These are phyloP conservation scores for Sebastes variabilis DNA, from an alignment of 2,797 vertebrate species.

Conservation along the genomic window DNA sequence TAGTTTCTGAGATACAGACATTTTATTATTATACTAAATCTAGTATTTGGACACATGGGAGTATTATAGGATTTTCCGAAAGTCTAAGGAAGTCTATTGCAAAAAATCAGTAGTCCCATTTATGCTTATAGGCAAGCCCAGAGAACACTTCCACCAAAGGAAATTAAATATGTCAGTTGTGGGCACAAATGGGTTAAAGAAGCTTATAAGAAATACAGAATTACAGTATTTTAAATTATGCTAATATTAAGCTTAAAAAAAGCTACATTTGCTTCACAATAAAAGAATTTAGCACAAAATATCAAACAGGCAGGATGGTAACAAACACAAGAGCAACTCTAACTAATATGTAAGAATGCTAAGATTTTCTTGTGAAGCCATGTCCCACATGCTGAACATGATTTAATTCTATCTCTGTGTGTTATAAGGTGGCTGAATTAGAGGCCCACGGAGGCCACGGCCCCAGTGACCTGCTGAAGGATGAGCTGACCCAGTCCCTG, in stretches of 20 bases:
- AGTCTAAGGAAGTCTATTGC: no score
- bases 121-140: no score
- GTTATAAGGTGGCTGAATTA: slow-evolving; percentile 88
- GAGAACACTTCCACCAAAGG: no score
- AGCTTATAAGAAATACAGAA: not conserved
- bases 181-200: not conserved
- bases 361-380: not conserved
- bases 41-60: no score
- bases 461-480: slow-evolving; percentile 84
- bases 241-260: not conserved
- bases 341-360: not conserved
- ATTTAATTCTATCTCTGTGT: not conserved
- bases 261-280: not conserved
- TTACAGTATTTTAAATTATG: not conserved
- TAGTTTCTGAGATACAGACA: no score
- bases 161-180: no score
- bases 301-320: not conserved
- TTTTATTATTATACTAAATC: fast-evolving
- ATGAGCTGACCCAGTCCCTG: slow-evolving; percentile 87
- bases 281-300: not conserved
- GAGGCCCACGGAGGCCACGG: slow-evolving; percentile 87
- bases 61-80: no score
- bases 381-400: not conserved
- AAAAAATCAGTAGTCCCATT: no score
- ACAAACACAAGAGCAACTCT: no score